Evolutionary conservation across 92 coral and sea anemone species (phyloP), one percentile per base, ranked within the genome.

Genomic region (Actinostola sp.): DNA sequence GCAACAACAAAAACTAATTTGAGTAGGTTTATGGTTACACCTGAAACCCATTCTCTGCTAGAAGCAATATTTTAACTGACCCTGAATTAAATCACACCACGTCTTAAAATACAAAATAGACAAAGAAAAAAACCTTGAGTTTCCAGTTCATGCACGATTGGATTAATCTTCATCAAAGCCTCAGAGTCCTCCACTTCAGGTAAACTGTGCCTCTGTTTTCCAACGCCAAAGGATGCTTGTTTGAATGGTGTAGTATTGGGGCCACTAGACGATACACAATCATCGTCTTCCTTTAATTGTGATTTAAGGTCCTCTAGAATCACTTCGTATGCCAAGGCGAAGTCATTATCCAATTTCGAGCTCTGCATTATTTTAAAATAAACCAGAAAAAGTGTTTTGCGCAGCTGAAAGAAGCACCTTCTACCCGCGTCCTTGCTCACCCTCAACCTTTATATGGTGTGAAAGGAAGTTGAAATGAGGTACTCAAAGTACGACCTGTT

Each of bases 251-350:
- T 17, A 48, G 8, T 17, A 23, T 23, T 13, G 4, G 54, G 54
- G 54, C 13, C 54, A 5, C 21, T 7, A 7, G 27, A 16, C 2
- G 27, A n/a, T n/a, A n/a, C n/a, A n/a, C n/a, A n/a, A n/a, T n/a
- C 12, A 53, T 48, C 3, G 11, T 53, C 59, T 2, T 53, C 13
- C 11, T 53, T 53, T 53, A 24, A n/a, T 2, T 9, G 27, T 4
- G 30, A n/a, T 25, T 19, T 53, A 7, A 53, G 25, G 25, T 53
- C 59, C 26, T 53, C 59, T 13, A 53, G 14, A 13, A 53, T 53
- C 2, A 53, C 59, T 23, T 53, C 59, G 25, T 53, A 53, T 1
- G 59, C 59, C 59, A 53, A 14, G 7, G 59, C 59, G 27, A 53
- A 53, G 24, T 53, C 59, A 53, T 16, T 25, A 24, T 53, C 59